phyloP scores from a whole-genome alignment of 2,113 vertebrate species.

The Dromiciops gliroides region DNA sequence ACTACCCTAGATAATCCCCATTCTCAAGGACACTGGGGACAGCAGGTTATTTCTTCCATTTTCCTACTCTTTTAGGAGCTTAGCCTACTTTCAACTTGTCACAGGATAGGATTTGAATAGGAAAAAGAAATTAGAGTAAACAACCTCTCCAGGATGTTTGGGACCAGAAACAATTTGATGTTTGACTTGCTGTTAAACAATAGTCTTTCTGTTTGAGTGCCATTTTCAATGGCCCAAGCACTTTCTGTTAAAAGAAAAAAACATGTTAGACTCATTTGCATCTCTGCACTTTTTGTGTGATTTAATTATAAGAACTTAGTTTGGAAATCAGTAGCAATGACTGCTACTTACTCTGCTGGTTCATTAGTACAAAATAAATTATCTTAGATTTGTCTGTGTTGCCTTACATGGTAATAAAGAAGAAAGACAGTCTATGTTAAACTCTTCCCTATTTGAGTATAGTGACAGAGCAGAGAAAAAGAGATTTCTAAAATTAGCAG shows the following conservation, averaged over 20 bases:
- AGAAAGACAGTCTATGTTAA: neutral
- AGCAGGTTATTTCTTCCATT: neutral
- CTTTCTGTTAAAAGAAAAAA: constrained; percentile 52
- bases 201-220: constrained; percentile 44
- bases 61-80: neutral
- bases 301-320: constrained; percentile 50
- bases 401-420: constrained; percentile 1
- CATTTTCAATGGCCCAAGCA: neutral
- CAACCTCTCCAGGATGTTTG: constrained; percentile 11
- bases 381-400: neutral
- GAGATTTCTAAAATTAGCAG: constrained; percentile 5
- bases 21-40: neutral
- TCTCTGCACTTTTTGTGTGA: constrained; percentile 61
- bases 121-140: neutral
- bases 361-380: constrained; percentile 25
- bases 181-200: constrained; percentile 26
- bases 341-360: neutral
- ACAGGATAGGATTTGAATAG: constrained; percentile 17
- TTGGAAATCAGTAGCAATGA: constrained; percentile 26
- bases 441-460: neutral
- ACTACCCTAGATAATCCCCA: neutral
- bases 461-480: constrained; percentile 13
- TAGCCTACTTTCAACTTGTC: neutral
- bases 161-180: constrained; percentile 28
- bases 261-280: constrained; percentile 15